Percentiles rank a stretch among this genome's conserved stretches.
phyloP scores from a whole-genome alignment of 2,888 invertebrate species.

The Hirtodrosophila alboralis region DNA sequence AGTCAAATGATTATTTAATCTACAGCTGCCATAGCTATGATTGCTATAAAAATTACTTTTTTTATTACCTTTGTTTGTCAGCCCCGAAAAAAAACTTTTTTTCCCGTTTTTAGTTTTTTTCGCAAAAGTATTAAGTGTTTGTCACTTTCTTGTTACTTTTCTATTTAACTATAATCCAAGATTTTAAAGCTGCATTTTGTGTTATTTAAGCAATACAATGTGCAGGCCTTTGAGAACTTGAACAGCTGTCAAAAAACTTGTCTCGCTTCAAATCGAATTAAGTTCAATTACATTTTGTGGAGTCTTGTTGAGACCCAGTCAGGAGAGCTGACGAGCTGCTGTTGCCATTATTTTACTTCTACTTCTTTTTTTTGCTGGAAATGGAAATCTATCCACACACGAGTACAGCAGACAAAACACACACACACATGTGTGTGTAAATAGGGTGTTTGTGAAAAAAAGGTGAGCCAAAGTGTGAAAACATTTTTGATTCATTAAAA shows the following conservation, averaged over 20 bases:
- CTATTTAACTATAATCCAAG: constrained; percentile 2
- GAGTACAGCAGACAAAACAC: constrained; percentile 38
- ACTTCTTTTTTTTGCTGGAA: constrained; percentile 39
- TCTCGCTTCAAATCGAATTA: constrained; percentile 78
- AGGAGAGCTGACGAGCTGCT: constrained; percentile 41
- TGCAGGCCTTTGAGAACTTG: constrained; percentile 64
- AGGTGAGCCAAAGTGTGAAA: constrained; percentile 75
- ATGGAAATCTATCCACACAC: constrained; percentile 63
- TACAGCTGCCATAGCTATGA: too few relatives aligned
- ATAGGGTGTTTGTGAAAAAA: constrained; percentile 41
- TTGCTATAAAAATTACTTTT: too few relatives aligned
- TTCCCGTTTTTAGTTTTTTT: too few relatives aligned
- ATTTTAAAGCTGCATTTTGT: constrained; percentile 19
- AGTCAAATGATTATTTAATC: too few relatives aligned
- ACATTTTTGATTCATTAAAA: constrained; percentile 83
- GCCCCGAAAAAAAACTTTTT: too few relatives aligned
- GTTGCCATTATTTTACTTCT: too few relatives aligned
- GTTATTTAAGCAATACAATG: constrained; percentile 17
- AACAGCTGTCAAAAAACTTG: constrained; percentile 76
- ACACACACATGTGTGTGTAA: constrained; percentile 33
- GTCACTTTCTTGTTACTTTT: neutral
- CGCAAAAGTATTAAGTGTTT: too few relatives aligned
- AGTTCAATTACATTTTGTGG: constrained; percentile 74
- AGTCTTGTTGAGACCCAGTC: constrained; percentile 37
- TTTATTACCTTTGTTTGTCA: too few relatives aligned